These are phyloP conservation scores for Cromileptes altivelis DNA, from an alignment of 2,113 vertebrate genomes.

Conservation along the genomic window DNA sequence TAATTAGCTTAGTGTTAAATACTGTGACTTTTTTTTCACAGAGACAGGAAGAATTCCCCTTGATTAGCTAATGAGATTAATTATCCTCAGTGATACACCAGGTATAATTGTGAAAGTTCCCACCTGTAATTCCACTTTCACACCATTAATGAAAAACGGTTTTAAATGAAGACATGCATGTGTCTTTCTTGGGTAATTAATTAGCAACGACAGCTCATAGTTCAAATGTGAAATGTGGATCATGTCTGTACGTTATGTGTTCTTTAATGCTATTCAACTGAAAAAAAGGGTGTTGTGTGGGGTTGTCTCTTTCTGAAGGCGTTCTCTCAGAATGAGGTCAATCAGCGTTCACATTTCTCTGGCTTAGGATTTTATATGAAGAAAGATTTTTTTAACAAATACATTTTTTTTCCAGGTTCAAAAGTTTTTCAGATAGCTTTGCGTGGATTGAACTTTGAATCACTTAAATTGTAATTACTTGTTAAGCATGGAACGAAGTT, in stretches of 20 bases:
- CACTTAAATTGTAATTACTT: constrained; percentile 70
- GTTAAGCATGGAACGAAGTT: constrained; percentile 58
- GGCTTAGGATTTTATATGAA: constrained; percentile 26
- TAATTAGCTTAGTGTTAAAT: constrained; percentile 84
- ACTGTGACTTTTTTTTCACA: constrained; percentile 67
- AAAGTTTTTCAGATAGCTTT: constrained; percentile 44
- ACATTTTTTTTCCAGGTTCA: constrained; percentile 26
- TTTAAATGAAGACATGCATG: constrained; percentile 67
- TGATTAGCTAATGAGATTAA: constrained; percentile 87
- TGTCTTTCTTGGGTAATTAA: constrained; percentile 79
- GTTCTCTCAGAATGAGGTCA: constrained; percentile 38
- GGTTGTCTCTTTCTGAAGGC: constrained; percentile 22
- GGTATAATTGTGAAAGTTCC: constrained; percentile 87
- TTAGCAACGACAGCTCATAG: constrained; percentile 57
- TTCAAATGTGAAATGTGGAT: constrained; percentile 70
- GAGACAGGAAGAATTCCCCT: constrained; percentile 69
- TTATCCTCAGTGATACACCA: constrained; percentile 78
- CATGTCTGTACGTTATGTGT: constrained; percentile 27
- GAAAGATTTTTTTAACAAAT: background rate
- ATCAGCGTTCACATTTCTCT: constrained; percentile 32
- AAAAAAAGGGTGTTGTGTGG: constrained; percentile 17
- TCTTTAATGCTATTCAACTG: constrained; percentile 28
- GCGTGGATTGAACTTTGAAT: constrained; percentile 45
- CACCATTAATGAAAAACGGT: constrained; percentile 77
- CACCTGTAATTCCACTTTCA: constrained; percentile 82